These are phyloP conservation scores for Crotophaga sulcirostris DNA, from an alignment of 2,113 vertebrate genomes.

Conservation along the genomic window DNA sequence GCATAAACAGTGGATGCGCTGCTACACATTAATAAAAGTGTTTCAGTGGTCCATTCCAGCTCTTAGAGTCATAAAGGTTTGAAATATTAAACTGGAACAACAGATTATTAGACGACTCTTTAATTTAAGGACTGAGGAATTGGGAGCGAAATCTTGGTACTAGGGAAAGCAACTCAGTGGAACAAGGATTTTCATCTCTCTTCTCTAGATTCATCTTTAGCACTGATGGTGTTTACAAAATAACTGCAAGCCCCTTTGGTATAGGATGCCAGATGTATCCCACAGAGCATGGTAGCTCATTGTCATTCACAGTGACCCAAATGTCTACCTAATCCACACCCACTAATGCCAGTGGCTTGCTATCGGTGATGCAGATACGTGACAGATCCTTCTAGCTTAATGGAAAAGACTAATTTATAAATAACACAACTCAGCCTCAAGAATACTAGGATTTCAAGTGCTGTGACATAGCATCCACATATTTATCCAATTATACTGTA, in stretches of 20 bases:
- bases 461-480: background rate
- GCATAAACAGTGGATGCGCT: background rate
- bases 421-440: background rate
- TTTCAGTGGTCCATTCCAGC: background rate
- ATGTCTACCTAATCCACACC: background rate
- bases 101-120: background rate
- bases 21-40: background rate
- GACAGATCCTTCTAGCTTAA: background rate
- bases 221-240: background rate
- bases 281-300: background rate
- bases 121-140: background rate
- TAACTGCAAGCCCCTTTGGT: background rate
- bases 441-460: background rate
- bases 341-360: background rate
- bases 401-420: background rate
- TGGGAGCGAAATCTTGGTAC: background rate
- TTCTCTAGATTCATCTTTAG: background rate
- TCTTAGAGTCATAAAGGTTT: background rate
- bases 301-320: background rate
- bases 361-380: rapidly evolving
- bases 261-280: background rate
- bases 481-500: background rate
- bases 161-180: background rate
- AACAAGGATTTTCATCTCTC: background rate
- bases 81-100: background rate